These are phyloP conservation scores for Pseudomyrmex flavicornis DNA, from an alignment of 1,140 invertebrate species.

Conservation along the genomic window DNA sequence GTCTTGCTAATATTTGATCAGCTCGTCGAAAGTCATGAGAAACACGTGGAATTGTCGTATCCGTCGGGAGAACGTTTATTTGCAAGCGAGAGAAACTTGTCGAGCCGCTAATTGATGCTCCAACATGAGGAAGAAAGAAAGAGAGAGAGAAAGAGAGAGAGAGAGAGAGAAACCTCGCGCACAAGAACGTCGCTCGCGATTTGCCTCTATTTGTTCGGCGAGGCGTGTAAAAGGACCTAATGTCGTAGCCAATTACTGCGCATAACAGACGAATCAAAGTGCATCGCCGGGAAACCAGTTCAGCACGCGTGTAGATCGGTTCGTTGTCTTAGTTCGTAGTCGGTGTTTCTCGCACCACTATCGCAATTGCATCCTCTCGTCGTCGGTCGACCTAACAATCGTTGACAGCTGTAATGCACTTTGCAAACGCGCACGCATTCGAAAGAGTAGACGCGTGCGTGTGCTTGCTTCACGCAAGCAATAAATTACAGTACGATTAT, in stretches of 20 bases:
- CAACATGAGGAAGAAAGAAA: constrained; percentile 2
- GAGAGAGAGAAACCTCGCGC: constrained; percentile 32
- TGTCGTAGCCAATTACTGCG: constrained; percentile 67
- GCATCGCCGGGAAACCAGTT: constrained; percentile 67
- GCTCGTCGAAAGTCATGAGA: background rate
- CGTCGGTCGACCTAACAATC: constrained; percentile 17
- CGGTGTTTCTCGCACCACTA: background rate
- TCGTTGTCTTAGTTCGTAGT: constrained; percentile 6
- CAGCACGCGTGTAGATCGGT: constrained; percentile 65
- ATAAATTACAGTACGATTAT: no score
- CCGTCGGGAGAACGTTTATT: constrained; percentile 58
- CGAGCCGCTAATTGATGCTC: constrained; percentile 66
- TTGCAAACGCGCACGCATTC: background rate
- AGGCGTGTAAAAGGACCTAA: constrained; percentile 61
- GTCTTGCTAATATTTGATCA: background rate
- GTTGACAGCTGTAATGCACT: background rate
- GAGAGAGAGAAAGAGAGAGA: background rate
- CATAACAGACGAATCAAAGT: constrained; percentile 71
- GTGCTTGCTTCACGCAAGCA: background rate
- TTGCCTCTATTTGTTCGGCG: constrained; percentile 69
- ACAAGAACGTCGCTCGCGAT: constrained; percentile 61
- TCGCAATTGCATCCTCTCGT: constrained; percentile 14
- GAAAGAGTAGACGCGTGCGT: background rate
- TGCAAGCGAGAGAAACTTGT: constrained; percentile 58
- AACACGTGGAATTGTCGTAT: background rate